Conservation (phyloP, 2,888 invertebrate species). For the Belgica antarctica region DNA sequence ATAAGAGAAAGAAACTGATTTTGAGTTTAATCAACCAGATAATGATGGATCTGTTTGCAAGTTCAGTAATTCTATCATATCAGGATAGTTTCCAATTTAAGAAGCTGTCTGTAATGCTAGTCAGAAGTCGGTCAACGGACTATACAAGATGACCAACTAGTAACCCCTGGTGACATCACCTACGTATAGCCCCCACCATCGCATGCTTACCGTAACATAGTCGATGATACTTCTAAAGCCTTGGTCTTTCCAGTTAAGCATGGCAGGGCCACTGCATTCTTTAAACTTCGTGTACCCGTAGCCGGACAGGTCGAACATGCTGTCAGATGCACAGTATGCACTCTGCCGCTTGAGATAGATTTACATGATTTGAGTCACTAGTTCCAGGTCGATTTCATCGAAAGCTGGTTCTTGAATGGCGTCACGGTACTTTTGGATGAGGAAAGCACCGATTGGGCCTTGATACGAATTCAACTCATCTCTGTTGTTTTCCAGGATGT, state of each 20-base stretch:
- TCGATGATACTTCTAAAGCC: slow-evolving; percentile 55
- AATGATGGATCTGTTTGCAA: slow-evolving; percentile 57
- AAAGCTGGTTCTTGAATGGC: not conserved
- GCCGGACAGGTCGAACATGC: not conserved
- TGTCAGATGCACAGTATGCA: not conserved
- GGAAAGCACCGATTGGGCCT: not conserved
- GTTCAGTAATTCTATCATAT: too few relatives aligned
- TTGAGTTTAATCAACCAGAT: slow-evolving; percentile 60
- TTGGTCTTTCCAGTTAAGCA: slow-evolving; percentile 59
- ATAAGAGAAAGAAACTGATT: slow-evolving; percentile 55
- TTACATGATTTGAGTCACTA: not conserved
- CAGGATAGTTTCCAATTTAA: too few relatives aligned
- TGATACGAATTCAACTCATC: not conserved
- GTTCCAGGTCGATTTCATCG: not conserved
- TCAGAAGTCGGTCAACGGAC: too few relatives aligned
- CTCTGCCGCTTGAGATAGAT: not conserved
- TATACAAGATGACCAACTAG: too few relatives aligned
- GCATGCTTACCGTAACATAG: slow-evolving; percentile 49
- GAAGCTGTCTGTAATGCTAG: too few relatives aligned
- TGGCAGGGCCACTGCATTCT: slow-evolving; percentile 63
- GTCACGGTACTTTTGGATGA: not conserved
- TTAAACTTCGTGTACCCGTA: slow-evolving; percentile 55
- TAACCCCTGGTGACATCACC: slow-evolving; percentile 54
- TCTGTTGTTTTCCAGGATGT: too few relatives aligned
- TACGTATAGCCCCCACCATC: not conserved